These are phyloP conservation scores for Calcarius lapponicus DNA, from an alignment of 2,797 vertebrate genomes.

Conservation along the genomic window DNA sequence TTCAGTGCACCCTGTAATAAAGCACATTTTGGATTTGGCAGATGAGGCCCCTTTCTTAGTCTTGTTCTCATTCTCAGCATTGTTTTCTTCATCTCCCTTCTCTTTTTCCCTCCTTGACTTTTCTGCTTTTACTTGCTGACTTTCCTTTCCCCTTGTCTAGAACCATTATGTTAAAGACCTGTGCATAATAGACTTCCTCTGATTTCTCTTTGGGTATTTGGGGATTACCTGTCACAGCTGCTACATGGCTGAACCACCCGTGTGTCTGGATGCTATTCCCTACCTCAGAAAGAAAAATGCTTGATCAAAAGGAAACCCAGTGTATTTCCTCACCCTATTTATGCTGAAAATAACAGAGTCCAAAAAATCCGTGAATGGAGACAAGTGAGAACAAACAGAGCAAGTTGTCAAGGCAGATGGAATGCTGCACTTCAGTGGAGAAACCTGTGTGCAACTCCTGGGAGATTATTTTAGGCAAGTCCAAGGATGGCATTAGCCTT, in stretches of 20 bases:
- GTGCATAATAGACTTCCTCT: background rate
- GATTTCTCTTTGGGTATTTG: background rate
- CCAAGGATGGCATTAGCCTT: conserved; percentile 49
- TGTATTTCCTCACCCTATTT: conserved; percentile 65
- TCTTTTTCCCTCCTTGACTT: background rate
- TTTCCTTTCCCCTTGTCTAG: conserved; percentile 30
- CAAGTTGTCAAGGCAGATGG: conserved; percentile 74
- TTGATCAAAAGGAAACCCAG: conserved; percentile 45
- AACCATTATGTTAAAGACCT: conserved; percentile 15
- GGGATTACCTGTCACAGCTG: conserved; percentile 1
- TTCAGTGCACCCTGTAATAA: background rate
- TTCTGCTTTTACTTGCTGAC: background rate
- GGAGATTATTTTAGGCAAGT: conserved; percentile 64
- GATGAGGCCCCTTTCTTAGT: background rate
- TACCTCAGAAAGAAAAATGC: conserved; percentile 24
- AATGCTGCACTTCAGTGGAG: conserved; percentile 56
- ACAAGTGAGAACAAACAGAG: conserved; percentile 64
- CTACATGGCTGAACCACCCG: background rate
- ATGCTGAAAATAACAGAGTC: conserved; percentile 43
- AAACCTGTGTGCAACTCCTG: conserved; percentile 65
- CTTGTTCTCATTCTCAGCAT: background rate
- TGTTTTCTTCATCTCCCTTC: conserved; percentile 5
- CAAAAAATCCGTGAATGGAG: conserved; percentile 69
- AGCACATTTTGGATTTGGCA: background rate
- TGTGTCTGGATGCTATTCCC: background rate